phyloP scores from a whole-genome alignment of 2,888 invertebrate genomes.

The Hemaris fuciformis region DNA sequence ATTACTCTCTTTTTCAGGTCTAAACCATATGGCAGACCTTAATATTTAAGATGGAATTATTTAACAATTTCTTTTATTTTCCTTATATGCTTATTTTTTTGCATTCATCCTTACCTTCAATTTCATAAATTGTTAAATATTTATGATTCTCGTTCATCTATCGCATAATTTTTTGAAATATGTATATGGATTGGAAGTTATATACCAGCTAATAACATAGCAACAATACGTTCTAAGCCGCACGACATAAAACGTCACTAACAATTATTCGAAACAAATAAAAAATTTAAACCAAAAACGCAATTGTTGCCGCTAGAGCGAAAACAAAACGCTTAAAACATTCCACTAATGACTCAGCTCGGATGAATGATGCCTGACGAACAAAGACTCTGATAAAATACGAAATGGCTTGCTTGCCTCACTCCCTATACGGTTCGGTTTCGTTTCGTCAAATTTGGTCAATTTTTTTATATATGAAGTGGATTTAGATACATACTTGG shows the following conservation, averaged over 20 bases:
- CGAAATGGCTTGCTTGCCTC: conserved; percentile 26
- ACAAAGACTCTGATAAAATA: conserved; percentile 45
- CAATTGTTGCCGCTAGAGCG: conserved; percentile 44
- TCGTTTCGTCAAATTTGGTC: neutral
- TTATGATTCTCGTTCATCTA: too few relatives aligned
- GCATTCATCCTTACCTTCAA: too few relatives aligned
- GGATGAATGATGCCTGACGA: conserved; percentile 46
- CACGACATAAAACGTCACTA: conserved; percentile 15
- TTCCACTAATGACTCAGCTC: conserved; percentile 54
- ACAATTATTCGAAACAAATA: conserved; percentile 17
- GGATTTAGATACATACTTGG: too few relatives aligned
- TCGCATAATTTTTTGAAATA: too few relatives aligned
- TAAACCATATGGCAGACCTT: too few relatives aligned
- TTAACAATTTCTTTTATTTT: too few relatives aligned
- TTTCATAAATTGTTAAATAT: too few relatives aligned
- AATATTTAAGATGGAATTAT: too few relatives aligned
- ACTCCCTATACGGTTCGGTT: neutral
- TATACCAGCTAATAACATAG: neutral
- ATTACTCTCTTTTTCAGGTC: neutral
- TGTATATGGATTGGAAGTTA: too few relatives aligned
- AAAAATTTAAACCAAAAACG: conserved; percentile 33
- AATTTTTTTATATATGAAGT: too few relatives aligned
- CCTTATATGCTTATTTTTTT: too few relatives aligned
- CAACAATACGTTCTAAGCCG: neutral
- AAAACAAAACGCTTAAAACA: conserved; percentile 51